Conservation (phyloP, 2,888 invertebrate genomes). For the Diadromus collaris region DNA sequence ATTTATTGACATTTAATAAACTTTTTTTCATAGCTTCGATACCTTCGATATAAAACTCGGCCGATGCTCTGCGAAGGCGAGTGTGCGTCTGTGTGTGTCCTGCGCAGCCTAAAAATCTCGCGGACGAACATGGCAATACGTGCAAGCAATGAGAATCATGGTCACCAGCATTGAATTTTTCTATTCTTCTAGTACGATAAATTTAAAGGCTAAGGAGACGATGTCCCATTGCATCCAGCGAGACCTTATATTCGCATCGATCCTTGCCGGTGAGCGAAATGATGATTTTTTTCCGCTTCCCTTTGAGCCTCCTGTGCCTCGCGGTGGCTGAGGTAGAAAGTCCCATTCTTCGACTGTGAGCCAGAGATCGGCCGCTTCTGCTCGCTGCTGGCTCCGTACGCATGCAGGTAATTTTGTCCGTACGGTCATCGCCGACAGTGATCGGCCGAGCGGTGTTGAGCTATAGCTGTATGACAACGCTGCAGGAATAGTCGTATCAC, state of each 20-base stretch:
- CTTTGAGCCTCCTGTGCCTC: not conserved
- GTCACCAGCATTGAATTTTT: conserved; percentile 23
- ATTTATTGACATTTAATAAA: too few species aligned
- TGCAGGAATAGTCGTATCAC: not conserved
- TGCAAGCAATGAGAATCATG: conserved; percentile 36
- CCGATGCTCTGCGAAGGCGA: not conserved
- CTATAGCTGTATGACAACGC: not conserved
- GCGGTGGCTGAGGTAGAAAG: not conserved
- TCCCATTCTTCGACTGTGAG: not conserved
- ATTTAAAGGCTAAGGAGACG: conserved; percentile 41
- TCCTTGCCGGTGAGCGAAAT: conserved; percentile 39
- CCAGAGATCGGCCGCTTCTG: not conserved
- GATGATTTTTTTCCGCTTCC: conserved; percentile 19
- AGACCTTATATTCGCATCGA: conserved; percentile 37
- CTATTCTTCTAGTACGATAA: conserved; percentile 31
- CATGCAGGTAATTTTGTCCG: not conserved
- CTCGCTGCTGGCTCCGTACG: not conserved
- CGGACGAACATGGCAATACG: conserved; percentile 10
- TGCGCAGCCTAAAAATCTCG: not conserved
- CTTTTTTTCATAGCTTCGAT: too few species aligned
- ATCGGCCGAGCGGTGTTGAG: not conserved
- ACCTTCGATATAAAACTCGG: conserved; percentile 5
- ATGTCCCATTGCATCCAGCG: conserved; percentile 9
- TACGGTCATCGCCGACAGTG: not conserved
- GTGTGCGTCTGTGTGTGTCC: conserved; percentile 1